Conservation (phyloP, 2,113 vertebrate genomes). For the Haliaeetus leucogaster region DNA sequence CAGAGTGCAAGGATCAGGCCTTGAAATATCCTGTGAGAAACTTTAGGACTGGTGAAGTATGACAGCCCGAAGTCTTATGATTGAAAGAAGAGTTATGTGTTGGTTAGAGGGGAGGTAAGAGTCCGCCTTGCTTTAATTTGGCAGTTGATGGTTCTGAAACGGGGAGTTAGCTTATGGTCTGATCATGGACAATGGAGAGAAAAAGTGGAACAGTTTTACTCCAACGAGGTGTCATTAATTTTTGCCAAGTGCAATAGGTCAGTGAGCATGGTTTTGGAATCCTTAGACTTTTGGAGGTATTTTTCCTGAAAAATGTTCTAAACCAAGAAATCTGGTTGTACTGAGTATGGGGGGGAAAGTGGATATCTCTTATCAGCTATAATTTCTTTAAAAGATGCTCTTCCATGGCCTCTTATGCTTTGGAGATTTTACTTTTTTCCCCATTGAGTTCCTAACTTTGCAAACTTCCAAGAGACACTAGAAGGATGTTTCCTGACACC, state of each 20-base stretch:
- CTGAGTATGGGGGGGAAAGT: not conserved
- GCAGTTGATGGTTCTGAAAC: not conserved
- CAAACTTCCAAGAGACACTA: not conserved
- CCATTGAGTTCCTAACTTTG: not conserved
- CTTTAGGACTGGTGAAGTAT: not conserved
- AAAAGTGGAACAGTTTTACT: not conserved
- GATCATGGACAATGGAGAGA: not conserved
- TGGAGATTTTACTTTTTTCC: not conserved
- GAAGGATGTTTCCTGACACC: not conserved
- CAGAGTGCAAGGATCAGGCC: not conserved
- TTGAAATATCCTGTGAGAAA: not conserved
- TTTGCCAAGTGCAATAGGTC: not conserved
- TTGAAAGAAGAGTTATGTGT: not conserved
- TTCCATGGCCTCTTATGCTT: not conserved
- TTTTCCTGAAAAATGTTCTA: not conserved
- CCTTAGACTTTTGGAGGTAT: not conserved
- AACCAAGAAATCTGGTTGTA: not conserved
- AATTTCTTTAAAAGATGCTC: not conserved
- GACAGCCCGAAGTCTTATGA: not conserved
- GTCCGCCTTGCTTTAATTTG: not conserved
- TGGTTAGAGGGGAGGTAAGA: not conserved
- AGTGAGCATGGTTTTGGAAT: not conserved
- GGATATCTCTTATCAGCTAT: not conserved
- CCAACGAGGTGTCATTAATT: not conserved
- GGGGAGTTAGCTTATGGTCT: not conserved